These are phyloP conservation scores for Tricholaema leucomelas DNA, from an alignment of 2,113 vertebrate species.

Conservation along the genomic window DNA sequence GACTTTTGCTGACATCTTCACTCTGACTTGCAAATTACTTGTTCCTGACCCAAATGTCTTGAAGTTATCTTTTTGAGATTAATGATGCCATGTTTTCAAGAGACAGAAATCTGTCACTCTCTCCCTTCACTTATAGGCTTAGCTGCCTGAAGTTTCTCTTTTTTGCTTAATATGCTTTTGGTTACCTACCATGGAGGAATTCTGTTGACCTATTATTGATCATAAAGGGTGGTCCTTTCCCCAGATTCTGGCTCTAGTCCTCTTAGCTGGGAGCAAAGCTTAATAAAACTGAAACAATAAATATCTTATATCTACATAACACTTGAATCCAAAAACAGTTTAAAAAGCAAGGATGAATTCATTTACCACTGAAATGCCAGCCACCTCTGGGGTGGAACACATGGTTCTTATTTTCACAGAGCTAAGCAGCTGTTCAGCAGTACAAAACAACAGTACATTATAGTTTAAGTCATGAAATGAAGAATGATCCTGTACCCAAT, in stretches of 20 bases:
- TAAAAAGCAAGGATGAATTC: slow-evolving; percentile 68
- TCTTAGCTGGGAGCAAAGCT: slow-evolving; percentile 60
- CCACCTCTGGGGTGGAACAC: slow-evolving; percentile 68
- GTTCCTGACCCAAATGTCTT: not conserved
- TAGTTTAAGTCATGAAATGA: slow-evolving; percentile 60
- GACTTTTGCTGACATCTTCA: not conserved
- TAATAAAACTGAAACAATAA: slow-evolving; percentile 69
- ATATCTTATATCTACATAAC: slow-evolving; percentile 72
- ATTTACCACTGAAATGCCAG: slow-evolving; percentile 70
- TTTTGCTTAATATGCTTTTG: slow-evolving; percentile 5
- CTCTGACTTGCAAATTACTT: not conserved
- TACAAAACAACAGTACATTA: slow-evolving; percentile 62
- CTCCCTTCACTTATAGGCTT: not conserved
- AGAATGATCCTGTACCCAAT: slow-evolving; percentile 58
- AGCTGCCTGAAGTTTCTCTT: not conserved
- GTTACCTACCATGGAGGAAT: slow-evolving; percentile 39
- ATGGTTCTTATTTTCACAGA: slow-evolving; percentile 68
- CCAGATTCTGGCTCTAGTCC: slow-evolving; percentile 36
- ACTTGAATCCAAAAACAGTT: slow-evolving; percentile 66
- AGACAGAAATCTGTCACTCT: not conserved
- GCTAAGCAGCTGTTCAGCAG: slow-evolving; percentile 65
- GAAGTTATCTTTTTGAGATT: not conserved
- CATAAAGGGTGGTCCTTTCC: slow-evolving; percentile 59
- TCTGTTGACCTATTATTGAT: slow-evolving; percentile 58
- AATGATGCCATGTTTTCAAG: not conserved